These are phyloP conservation scores for Enteromius thamalakanensis DNA, from an alignment of 2,797 vertebrate genomes.

Conservation along the genomic window DNA sequence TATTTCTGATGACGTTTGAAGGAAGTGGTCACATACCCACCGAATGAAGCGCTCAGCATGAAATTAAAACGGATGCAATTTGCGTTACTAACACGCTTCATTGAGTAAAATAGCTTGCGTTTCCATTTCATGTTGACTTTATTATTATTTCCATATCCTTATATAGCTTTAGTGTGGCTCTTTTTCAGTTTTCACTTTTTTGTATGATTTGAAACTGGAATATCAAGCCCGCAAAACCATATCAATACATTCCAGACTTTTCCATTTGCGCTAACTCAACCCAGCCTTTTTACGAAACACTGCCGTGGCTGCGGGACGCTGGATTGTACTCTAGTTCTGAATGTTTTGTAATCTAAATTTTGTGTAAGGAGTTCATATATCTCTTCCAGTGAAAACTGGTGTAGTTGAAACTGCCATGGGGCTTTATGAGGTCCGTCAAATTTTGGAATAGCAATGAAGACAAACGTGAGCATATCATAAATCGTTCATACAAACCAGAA, in stretches of 20 bases:
- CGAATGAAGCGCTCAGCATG: not conserved
- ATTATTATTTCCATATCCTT: not conserved
- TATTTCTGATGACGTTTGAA: not conserved
- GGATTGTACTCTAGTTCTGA: conserved; percentile 29
- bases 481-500: not conserved
- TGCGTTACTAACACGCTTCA: not conserved
- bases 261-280: not conserved
- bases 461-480: conserved; percentile 13
- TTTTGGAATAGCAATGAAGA: conserved; percentile 78
- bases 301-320: conserved; percentile 34
- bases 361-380: not conserved
- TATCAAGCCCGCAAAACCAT: conserved; percentile 14
- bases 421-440: conserved; percentile 77
- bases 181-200: not conserved
- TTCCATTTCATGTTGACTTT: not conserved
- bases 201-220: not conserved
- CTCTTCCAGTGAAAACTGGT: conserved; percentile 31
- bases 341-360: conserved; percentile 31
- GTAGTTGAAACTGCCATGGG: conserved; percentile 33
- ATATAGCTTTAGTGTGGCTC: conserved; percentile 24
- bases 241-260: conserved; percentile 17
- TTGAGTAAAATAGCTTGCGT: not conserved
- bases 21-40: not conserved
- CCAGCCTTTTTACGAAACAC: conserved; percentile 29
- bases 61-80: not conserved